Evolutionary conservation across 1,140 invertebrate species (phyloP).

Genomic region (Rhysida immarginata): DNA sequence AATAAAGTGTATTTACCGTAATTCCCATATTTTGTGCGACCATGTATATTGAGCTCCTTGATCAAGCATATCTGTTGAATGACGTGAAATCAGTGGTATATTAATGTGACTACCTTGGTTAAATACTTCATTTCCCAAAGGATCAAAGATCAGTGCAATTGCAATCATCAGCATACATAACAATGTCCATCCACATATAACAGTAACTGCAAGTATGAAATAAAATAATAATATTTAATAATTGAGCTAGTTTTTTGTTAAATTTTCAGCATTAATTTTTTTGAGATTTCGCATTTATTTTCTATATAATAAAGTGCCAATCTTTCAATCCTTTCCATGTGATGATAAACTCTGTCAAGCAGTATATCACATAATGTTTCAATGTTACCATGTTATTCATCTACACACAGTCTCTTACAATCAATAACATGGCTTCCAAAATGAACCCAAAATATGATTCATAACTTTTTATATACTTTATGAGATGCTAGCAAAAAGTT

Average conservation of each 20-base stretch:
- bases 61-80: conserved; percentile 6
- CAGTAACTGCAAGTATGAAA: conserved; percentile 40
- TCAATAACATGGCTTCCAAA: no score
- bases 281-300: conserved; percentile 26
- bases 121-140: conserved; percentile 35
- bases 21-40: conserved; percentile 26
- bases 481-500: no score
- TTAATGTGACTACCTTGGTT: conserved; percentile 33
- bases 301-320: no score
- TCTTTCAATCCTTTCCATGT: conserved; percentile 4
- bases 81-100: conserved; percentile 33
- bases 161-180: conserved; percentile 54
- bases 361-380: no score
- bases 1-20: conserved; percentile 47
- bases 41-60: conserved; percentile 15
- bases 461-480: no score
- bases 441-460: no score
- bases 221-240: conserved; percentile 11
- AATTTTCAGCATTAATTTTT: conserved; percentile 21
- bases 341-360: conserved; percentile 15
- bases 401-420: no score
- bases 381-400: no score
- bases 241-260: background rate
- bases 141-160: conserved; percentile 61
- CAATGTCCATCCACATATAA: conserved; percentile 64